Base-by-base conservation (phyloP, 2,113 vertebrate genomes). In the Vidua chalybeata region DNA sequence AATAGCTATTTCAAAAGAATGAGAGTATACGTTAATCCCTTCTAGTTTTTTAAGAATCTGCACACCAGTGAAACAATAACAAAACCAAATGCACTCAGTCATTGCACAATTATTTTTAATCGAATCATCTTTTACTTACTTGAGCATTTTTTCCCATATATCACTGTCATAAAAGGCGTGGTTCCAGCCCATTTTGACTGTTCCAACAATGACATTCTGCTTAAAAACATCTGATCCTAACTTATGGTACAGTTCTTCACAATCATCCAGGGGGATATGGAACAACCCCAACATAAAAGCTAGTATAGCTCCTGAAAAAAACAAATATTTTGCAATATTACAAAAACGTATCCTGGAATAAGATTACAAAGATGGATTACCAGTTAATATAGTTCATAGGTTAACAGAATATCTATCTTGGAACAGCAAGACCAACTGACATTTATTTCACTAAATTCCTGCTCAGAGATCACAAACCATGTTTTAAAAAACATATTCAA, bases 161-260 rank as follows among this genome's bases (percentile, higher is more conserved):
- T 99, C 98, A 67, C 99, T 99, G 97, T 99, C 99, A 94, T 99
- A 99, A 97, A 99, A 99, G 82, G 99, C 99, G 7, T 99, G 99
- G 96, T 96, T 99, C 99, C 99, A 99, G 89, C 99, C 99, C 99
- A 99, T 99, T 97, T 99, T 99, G 92, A 99, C 97, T 5, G 99
- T 99, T 87, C 99, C 99, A 68, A 99, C 98, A 85, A 99, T 99
- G 87, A 99, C 98, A 49, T 99, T 99, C 97, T 99, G 99, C 95
- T 99, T 99, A 97, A 99, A 99, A 69, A 99, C 98, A 79, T 99
- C 99, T 21, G 98, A 98, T 94, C 99, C 99, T 96, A 99, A 93
- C 91, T 98, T 99, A 89, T 97, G 98, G 97, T 99, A 99, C 28
- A 99, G 96, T 54, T 99, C 98, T 77, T 99, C 99, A 92, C 99